Percentiles rank a stretch among this genome's conserved stretches.
phyloP scores from a whole-genome alignment of 2,888 invertebrate genomes.

The Drosophila rellima region DNA sequence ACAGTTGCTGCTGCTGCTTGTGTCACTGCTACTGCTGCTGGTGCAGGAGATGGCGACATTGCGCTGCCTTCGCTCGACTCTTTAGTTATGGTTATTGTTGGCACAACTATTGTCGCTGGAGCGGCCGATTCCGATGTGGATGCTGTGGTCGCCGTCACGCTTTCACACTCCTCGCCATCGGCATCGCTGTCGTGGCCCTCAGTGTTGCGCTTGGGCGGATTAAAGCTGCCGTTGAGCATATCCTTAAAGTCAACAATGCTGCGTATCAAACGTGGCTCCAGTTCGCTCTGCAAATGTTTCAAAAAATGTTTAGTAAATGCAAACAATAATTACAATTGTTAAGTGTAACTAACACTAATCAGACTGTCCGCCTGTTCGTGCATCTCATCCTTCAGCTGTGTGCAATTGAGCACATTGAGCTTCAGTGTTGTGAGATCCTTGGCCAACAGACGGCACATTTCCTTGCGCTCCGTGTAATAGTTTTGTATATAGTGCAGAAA shows the following conservation, averaged over 20 bases:
- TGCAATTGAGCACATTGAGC: constrained; percentile 72
- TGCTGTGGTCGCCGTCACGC: constrained; percentile 42
- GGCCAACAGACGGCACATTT: constrained; percentile 83
- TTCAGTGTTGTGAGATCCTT: constrained; percentile 82
- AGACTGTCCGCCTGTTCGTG: constrained; percentile 79
- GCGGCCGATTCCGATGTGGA: constrained; percentile 32
- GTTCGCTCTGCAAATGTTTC: constrained; percentile 72
- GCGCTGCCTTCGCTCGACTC: constrained; percentile 2
- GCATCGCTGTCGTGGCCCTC: constrained; percentile 55
- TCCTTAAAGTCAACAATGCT: constrained; percentile 81
- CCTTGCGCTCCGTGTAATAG: constrained; percentile 83
- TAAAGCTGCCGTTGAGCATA: constrained; percentile 81
- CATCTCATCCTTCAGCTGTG: constrained; percentile 76
- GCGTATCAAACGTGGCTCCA: constrained; percentile 82
- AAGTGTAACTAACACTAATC: no score
- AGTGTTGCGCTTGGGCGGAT: constrained; percentile 56
- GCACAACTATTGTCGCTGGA: neutral
- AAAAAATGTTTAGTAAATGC: neutral
- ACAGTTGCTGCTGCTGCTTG: neutral
- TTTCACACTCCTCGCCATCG: constrained; percentile 61
- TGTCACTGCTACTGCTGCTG: neutral
- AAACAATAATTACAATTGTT: no score
- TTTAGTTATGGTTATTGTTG: neutral
- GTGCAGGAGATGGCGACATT: neutral
- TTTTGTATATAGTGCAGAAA: constrained; percentile 84